phyloP scores from a whole-genome alignment of 2,888 invertebrate genomes.

The Agriopis aurantiaria region DNA sequence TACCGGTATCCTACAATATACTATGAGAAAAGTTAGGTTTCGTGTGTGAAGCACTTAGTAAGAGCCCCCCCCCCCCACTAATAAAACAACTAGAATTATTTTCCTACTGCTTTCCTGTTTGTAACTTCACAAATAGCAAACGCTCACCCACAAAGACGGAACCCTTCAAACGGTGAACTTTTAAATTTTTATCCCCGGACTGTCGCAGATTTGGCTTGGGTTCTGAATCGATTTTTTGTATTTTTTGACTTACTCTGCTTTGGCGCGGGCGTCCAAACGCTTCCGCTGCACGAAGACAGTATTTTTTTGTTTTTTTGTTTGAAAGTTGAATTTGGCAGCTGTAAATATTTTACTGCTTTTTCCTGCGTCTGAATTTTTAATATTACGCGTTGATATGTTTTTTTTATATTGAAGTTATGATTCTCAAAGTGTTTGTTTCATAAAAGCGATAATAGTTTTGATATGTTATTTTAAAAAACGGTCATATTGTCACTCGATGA shows the following conservation, averaged over 20 bases:
- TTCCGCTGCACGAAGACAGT: constrained; percentile 35
- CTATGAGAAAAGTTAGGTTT: too few relatives aligned
- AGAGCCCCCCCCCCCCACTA: too few relatives aligned
- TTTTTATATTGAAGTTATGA: neutral
- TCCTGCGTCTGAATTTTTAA: constrained; percentile 18
- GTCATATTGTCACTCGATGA: too few relatives aligned
- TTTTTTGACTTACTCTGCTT: constrained; percentile 46
- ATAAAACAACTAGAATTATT: too few relatives aligned
- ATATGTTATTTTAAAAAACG: too few relatives aligned
- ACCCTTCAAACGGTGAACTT: constrained; percentile 21
- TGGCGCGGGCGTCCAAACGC: constrained; percentile 43
- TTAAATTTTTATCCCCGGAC: constrained; percentile 33
- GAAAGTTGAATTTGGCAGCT: constrained; percentile 29
- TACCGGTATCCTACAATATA: too few relatives aligned
- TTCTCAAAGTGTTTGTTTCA: neutral
- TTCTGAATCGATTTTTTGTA: constrained; percentile 41
- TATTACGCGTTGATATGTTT: constrained; percentile 5
- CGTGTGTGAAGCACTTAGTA: too few relatives aligned
- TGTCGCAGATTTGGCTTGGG: constrained; percentile 47
- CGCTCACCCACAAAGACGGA: constrained; percentile 8
- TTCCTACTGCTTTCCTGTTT: too few relatives aligned
- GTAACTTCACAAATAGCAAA: neutral
- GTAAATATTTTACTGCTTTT: constrained; percentile 30
- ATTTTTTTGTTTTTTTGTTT: constrained; percentile 28
- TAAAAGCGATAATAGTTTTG: neutral